A percentile compares a stretch with the other conserved stretches of the same genome.
phyloP scores from a whole-genome alignment of 2,797 vertebrate genomes.

The Neostethus bicornis region DNA sequence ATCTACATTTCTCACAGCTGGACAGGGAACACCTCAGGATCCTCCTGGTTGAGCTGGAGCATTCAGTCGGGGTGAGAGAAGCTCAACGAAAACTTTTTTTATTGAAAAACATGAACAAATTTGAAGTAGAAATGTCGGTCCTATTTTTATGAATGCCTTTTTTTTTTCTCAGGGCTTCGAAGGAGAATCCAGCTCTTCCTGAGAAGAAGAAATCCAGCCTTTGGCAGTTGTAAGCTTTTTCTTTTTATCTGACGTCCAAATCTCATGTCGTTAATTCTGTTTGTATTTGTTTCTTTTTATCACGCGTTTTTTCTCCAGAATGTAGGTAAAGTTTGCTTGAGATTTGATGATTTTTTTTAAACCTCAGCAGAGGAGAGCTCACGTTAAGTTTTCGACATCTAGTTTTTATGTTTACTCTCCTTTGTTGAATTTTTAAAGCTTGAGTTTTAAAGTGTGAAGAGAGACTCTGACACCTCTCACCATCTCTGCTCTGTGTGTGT shows the following conservation, averaged over 20 bases:
- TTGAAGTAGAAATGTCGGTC: neutral
- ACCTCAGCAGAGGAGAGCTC: conserved; percentile 60
- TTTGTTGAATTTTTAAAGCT: conserved; percentile 47
- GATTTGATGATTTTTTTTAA: conserved; percentile 43
- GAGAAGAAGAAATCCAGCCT: conserved; percentile 99
- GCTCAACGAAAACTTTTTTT: too few species aligned
- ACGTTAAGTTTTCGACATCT: neutral
- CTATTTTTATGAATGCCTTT: neutral
- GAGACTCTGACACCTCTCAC: conserved; percentile 48
- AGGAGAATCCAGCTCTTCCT: conserved; percentile 90
- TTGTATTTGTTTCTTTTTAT: conserved; percentile 56
- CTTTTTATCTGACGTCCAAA: conserved; percentile 14
- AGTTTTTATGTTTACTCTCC: conserved; percentile 41
- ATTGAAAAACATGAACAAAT: too few species aligned
- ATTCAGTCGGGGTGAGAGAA: too few species aligned
- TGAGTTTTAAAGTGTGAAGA: conserved; percentile 58
- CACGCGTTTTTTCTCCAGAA: conserved; percentile 73
- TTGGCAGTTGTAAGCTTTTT: conserved; percentile 95
- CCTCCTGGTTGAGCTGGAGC: too few species aligned
- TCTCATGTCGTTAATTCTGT: conserved; percentile 14
- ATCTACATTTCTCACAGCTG: too few species aligned
- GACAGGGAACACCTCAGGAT: too few species aligned
- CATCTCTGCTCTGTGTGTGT: conserved; percentile 66
- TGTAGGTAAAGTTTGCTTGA: conserved; percentile 80
- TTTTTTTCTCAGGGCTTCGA: conserved; percentile 85